Conservation (phyloP, 2,888 invertebrate species). For the Sarcophaga caerulescens region DNA sequence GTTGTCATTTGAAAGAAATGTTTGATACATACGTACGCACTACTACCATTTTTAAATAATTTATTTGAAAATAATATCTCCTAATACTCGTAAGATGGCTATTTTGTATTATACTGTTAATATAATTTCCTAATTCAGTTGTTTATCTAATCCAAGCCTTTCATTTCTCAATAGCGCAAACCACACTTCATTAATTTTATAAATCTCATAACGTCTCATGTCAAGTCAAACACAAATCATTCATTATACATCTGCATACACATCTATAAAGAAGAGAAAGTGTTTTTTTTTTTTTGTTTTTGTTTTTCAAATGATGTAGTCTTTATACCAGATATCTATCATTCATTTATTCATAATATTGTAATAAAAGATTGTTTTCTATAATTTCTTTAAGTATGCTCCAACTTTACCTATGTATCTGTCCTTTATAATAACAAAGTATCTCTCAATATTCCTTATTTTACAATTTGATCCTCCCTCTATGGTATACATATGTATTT, state of each 20-base stretch:
- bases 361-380: too few species aligned
- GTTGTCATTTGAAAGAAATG: conserved; percentile 38
- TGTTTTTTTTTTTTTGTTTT: too few species aligned
- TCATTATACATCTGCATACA: neutral
- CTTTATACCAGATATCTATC: too few species aligned
- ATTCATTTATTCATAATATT: too few species aligned
- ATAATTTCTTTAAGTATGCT: too few species aligned
- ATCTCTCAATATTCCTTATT: too few species aligned
- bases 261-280: neutral
- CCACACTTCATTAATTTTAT: conserved; percentile 6
- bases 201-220: conserved; percentile 7
- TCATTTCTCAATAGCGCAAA: conserved; percentile 8
- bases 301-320: too few species aligned
- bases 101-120: conserved; percentile 46
- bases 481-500: too few species aligned
- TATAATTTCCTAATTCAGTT: conserved; percentile 33
- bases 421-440: too few species aligned
- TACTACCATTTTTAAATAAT: conserved; percentile 50
- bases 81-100: conserved; percentile 37
- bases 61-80: conserved; percentile 7
- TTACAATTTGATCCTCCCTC: too few species aligned
- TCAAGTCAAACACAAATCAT: neutral
- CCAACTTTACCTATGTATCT: too few species aligned
- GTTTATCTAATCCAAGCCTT: conserved; percentile 48
- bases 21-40: conserved; percentile 44